phyloP scores from a whole-genome alignment of 53 echinoderm and acorn worm species.

The Patiria pectinifera region DNA sequence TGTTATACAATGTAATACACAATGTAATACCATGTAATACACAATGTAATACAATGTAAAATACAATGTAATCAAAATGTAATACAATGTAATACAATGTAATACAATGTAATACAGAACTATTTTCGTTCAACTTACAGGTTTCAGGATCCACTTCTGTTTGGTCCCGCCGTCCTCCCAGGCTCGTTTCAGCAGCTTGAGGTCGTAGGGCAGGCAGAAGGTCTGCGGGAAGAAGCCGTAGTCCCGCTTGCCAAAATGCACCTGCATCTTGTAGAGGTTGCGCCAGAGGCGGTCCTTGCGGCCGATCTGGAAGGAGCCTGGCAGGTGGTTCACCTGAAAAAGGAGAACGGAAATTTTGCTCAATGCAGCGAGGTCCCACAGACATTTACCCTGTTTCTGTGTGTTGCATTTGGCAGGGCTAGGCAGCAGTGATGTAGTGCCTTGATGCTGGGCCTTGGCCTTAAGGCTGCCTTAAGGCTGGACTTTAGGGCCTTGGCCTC shows the following conservation, averaged over 20 bases:
- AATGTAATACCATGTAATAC: too few species aligned
- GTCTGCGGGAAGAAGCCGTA: conserved; percentile 96
- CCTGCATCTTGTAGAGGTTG: conserved; percentile 97
- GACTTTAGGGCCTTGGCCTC: too few species aligned
- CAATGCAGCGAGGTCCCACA: too few species aligned
- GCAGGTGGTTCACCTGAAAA: conserved; percentile 87
- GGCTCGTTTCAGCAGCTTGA: conserved; percentile 93
- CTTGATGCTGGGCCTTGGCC: too few species aligned
- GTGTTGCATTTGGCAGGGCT: too few species aligned
- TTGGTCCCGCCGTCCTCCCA: conserved; percentile 97
- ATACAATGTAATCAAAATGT: background rate
- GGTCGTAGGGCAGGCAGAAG: conserved; percentile 91
- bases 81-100: background rate
- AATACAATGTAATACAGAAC: background rate
- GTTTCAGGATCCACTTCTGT: conserved; percentile 99
- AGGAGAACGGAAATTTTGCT: background rate
- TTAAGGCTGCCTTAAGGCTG: too few species aligned
- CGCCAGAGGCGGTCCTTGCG: conserved; percentile 98
- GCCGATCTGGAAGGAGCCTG: conserved; percentile 99
- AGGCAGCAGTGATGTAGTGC: too few species aligned
- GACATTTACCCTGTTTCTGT: too few species aligned
- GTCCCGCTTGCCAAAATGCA: conserved; percentile 98
- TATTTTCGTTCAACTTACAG: conserved; percentile 65
- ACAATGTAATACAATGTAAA: too few species aligned
- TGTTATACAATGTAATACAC: too few species aligned